Evolutionary conservation across 1,140 invertebrate genomes (phyloP), one percentile per base, ranked within the genome.

Genomic region (Aphidius gifuensis): DNA sequence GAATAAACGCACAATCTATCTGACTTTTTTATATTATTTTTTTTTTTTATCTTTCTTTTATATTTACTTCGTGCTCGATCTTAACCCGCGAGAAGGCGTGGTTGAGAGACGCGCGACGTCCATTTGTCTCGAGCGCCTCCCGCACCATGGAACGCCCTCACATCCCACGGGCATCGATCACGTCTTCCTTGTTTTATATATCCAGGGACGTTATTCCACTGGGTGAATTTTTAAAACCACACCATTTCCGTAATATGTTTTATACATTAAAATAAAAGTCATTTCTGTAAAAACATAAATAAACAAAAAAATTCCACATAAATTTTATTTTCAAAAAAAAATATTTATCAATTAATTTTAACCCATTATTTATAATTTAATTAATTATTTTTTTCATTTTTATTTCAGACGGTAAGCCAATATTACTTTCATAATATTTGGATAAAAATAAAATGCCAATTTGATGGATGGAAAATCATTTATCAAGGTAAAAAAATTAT

Each of bases 51-150:
- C 60, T 46, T 62, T 50, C 39, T 45, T 43, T 11, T 51, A 51
- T 45, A 9, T 45, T 45, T 11, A 50, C 48, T 50, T 11, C 23
- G 6, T 8, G 16, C 23, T 8, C 23, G 61, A 71, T 76, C 69
- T 72, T 74, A 66, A 71, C 65, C 73, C 64, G 71, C 68, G 68
- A 68, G 66, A 73, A 72, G 80, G 80, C 79, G 79, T 80, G 80
- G 80, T 74, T 71, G 73, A 69, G 77, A 81, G 80, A 81, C 79
- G 80, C 79, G 80, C 80, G 80, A 81, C 80, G 80, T 81, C 80
- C 80, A 80, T 81, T 81, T 81, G 79, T 81, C 79, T 81, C 79
- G 78, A 67, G 73, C 76, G 75, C 79, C 80, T 80, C 80, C 78
- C 79, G 80, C 80, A 79, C 79, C 77, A 81, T 16, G 78, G 70